Conservation (phyloP, 2,797 vertebrate genomes). For the Sebastes nivosus region DNA sequence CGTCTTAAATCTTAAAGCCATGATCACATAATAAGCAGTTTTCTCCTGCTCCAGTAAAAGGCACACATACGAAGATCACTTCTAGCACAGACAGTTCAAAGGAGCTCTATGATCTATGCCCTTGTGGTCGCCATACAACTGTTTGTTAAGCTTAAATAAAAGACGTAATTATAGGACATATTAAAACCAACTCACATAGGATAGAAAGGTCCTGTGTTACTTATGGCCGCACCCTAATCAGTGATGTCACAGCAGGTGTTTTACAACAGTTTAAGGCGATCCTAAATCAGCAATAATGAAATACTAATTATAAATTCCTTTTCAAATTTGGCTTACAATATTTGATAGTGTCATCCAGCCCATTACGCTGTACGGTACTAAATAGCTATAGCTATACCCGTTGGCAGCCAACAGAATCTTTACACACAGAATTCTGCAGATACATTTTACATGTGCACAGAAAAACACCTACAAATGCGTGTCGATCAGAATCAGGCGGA, state of each 20-base stretch:
- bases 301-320: neutral
- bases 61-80: neutral
- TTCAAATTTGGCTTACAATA: too few relatives aligned
- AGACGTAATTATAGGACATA: conserved; percentile 14
- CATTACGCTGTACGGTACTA: too few relatives aligned
- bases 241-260: neutral
- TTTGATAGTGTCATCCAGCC: too few relatives aligned
- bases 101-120: conserved; percentile 16
- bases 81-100: conserved; percentile 13
- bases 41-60: neutral
- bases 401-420: too few relatives aligned
- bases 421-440: too few relatives aligned
- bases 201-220: neutral
- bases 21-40: conserved; percentile 33
- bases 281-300: neutral
- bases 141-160: conserved; percentile 10
- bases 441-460: too few relatives aligned
- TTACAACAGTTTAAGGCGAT: neutral
- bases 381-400: too few relatives aligned
- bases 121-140: conserved; percentile 15
- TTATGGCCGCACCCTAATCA: neutral
- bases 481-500: too few relatives aligned
- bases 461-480: too few relatives aligned
- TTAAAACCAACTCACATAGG: neutral
- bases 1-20: neutral